Conservation (phyloP, 2,888 invertebrate species). For the Pollenia labialis region DNA sequence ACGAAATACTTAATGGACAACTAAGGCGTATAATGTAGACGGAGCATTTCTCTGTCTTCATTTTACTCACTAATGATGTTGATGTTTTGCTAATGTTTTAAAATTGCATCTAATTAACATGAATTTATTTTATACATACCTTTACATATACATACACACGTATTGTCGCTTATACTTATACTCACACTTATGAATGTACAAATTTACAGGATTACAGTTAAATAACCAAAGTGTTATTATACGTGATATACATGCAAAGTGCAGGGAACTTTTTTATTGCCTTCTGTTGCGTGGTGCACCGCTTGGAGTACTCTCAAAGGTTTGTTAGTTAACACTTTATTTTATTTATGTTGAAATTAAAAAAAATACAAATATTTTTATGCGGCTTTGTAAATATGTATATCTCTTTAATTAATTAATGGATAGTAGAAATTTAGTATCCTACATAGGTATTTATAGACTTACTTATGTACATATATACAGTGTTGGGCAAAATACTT, state of each 20-base stretch:
- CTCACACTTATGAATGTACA: conserved; percentile 18
- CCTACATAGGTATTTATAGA: no score
- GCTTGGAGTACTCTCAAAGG: conserved; percentile 90
- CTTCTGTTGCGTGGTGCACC: conserved; percentile 90
- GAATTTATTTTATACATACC: conserved; percentile 60
- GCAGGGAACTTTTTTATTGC: conserved; percentile 90
- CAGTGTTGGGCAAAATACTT: no score
- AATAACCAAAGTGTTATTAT: conserved; percentile 88
- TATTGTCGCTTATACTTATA: conserved; percentile 4
- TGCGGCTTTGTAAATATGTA: neutral
- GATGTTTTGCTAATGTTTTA: conserved; percentile 69
- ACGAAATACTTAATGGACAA: conserved; percentile 58
- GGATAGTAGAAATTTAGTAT: no score
- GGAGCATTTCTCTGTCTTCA: conserved; percentile 55
- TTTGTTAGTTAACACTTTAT: conserved; percentile 78
- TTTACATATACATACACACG: conserved; percentile 17
- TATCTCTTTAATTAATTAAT: neutral
- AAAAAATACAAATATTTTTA: neutral
- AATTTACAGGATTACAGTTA: conserved; percentile 85
- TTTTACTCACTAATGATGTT: conserved; percentile 61
- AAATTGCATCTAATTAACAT: conserved; percentile 75
- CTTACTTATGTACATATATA: no score
- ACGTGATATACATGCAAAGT: conserved; percentile 93
- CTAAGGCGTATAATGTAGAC: conserved; percentile 58
- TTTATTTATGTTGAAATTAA: conserved; percentile 43